Conservation (phyloP, 2,888 invertebrate genomes). For the Cephus spinipes region DNA sequence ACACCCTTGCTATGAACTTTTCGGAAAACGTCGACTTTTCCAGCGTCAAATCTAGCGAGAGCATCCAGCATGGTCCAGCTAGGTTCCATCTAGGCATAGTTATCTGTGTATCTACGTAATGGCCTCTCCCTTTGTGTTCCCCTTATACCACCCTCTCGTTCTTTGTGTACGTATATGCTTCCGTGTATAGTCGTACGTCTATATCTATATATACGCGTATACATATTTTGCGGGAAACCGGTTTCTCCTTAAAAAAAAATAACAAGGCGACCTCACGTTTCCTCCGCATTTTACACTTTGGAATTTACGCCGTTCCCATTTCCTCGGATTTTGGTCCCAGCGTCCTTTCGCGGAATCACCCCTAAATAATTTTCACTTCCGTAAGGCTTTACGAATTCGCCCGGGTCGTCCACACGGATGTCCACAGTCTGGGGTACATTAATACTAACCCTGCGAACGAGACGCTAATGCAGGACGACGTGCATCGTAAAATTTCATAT, state of each 20-base stretch:
- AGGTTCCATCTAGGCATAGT: neutral
- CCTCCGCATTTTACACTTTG: slow-evolving; percentile 28
- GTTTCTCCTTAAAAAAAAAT: slow-evolving; percentile 49
- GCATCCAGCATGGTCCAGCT: neutral
- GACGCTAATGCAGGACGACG: neutral
- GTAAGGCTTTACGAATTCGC: neutral
- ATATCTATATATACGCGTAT: slow-evolving; percentile 5
- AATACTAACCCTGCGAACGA: neutral
- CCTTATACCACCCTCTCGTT: slow-evolving; percentile 5
- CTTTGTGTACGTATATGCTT: neutral
- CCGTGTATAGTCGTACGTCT: neutral
- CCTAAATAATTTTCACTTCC: neutral
- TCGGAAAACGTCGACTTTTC: slow-evolving; percentile 54
- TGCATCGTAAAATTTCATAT: neutral
- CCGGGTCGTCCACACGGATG: neutral
- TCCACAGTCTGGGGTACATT: neutral
- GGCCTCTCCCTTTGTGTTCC: slow-evolving; percentile 29
- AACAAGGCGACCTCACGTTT: slow-evolving; percentile 48
- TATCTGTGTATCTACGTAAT: slow-evolving; percentile 6
- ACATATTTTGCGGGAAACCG: slow-evolving; percentile 58
- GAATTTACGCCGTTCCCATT: neutral
- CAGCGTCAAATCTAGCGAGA: neutral
- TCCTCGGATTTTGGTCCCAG: neutral
- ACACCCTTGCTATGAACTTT: slow-evolving; percentile 45
- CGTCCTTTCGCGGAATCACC: neutral